Evolutionary conservation across 2,888 invertebrate genomes (phyloP).

Genomic region (Exephanes ischioxanthus): DNA sequence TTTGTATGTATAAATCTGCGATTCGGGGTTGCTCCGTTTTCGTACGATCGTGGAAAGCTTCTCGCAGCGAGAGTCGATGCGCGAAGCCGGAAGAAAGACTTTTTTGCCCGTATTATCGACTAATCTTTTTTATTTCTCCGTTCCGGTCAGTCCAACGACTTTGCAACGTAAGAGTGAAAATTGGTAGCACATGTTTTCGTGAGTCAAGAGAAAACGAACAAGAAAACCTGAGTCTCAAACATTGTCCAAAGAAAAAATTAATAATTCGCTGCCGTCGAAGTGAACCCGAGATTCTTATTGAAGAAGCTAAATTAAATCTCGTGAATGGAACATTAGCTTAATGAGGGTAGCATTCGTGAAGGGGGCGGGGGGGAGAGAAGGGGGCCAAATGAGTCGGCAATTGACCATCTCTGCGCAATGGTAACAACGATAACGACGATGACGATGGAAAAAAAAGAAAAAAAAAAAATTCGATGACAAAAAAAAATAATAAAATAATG

Average conservation of each 20-base stretch:
- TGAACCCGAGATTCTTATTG: constrained; percentile 54
- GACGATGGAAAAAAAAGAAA: constrained; percentile 51
- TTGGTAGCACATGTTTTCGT: not conserved
- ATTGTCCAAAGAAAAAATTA: constrained; percentile 2
- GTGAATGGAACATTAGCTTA: constrained; percentile 16
- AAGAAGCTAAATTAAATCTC: constrained; percentile 39
- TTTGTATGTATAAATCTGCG: not conserved
- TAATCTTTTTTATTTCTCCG: not conserved
- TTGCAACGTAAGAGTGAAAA: constrained; percentile 8
- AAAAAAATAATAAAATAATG: constrained; percentile 58
- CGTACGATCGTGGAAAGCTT: not conserved
- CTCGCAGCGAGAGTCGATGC: constrained; percentile 1
- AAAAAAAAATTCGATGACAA: constrained; percentile 61
- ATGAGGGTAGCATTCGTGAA: not conserved
- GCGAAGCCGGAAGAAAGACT: not conserved
- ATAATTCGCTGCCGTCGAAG: constrained; percentile 41
- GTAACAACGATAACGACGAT: constrained; percentile 73
- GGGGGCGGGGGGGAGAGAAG: constrained; percentile 7
- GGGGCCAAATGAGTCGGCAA: constrained; percentile 48
- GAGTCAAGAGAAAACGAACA: not conserved
- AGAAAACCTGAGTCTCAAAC: not conserved
- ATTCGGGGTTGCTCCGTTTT: not conserved
- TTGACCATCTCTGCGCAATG: constrained; percentile 67
- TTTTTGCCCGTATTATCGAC: not conserved
- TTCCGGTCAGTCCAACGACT: not conserved